Base-by-base conservation (phyloP, 2,113 vertebrate genomes). In the Pseudorectes ferrugineus region DNA sequence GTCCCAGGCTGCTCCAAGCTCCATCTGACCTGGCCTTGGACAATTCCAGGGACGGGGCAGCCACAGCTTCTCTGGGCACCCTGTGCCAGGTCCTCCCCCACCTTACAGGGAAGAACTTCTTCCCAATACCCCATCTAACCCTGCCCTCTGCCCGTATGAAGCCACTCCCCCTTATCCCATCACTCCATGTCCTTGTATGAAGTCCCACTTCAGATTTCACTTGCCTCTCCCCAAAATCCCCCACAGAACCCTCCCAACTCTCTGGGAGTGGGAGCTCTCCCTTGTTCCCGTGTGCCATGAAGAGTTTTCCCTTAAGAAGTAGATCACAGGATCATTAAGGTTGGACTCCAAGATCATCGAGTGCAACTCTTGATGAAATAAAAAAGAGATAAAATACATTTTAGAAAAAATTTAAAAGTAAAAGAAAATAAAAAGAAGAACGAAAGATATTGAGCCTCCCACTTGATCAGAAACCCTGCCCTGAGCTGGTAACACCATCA, bases 181-280 rank as follows among this genome's bases (percentile, higher is more conserved):
- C 28, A 15, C 29, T 48, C 29, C 42, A 10, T 19, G 40, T 40
- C 70, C 40, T 35, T 71, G 35, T 14, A 8, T 7, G 16, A 63
- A 62, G 14, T 31, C 21, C 11, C n/a, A 22, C 7, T 35, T 24
- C 14, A 55, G 31, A 31, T 42, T 48, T 42, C 75, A 15, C 48
- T 35, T 12, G 0, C 7, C 6, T 51, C 13, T 24, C 25, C 36
- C 40, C 38, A 14, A 14, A 75, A n/a, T 29, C 25, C 42, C 16
- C 38, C 54, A 2, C 1, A 0, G 31, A 82, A 11, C 35, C 24
- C 43, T 26, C 2, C 70, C 66, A 14, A 1, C 14, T 12, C 10
- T 6, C 19, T 2, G 5, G 14, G 28, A 59, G 29, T 1, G 4
- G 12, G 25, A 84, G 26, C 25, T 73, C 35, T 54, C 33, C 38